Evolutionary conservation across 1,140 invertebrate genomes (phyloP).

Genomic region (Bombus cullumanus): DNA sequence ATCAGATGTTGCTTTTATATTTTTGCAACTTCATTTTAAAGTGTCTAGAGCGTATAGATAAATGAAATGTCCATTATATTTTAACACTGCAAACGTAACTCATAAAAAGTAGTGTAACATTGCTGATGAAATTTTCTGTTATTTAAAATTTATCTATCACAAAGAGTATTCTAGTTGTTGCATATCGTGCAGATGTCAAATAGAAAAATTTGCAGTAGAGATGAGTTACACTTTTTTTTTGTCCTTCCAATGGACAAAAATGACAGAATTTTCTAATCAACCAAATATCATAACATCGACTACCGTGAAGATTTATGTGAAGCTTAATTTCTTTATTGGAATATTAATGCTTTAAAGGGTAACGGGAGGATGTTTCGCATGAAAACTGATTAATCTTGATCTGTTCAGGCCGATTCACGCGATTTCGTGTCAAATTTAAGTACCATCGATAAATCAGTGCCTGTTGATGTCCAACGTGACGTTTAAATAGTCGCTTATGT

Average conservation of each 20-base stretch:
- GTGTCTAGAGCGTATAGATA: too few species aligned
- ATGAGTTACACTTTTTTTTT: too few species aligned
- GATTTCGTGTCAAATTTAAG: slow-evolving; percentile 30
- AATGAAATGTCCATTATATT: too few species aligned
- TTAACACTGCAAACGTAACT: too few species aligned
- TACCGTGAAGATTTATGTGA: background rate
- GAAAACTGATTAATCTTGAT: slow-evolving; percentile 31
- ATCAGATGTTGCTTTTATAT: background rate
- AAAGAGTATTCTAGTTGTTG: too few species aligned
- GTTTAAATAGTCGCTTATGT: slow-evolving; percentile 49
- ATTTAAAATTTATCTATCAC: too few species aligned
- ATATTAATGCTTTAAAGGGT: background rate
- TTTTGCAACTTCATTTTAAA: background rate
- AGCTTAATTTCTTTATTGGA: background rate
- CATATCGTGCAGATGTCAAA: too few species aligned
- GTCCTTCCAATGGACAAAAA: too few species aligned
- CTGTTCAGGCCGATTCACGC: background rate
- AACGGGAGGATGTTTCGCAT: background rate
- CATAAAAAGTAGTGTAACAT: too few species aligned
- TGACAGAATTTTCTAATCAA: background rate
- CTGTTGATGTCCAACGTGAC: slow-evolving; percentile 31
- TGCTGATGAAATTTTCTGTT: too few species aligned
- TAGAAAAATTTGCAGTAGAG: too few species aligned
- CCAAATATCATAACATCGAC: background rate
- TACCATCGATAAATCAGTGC: slow-evolving; percentile 48